These are phyloP conservation scores for Cybosia mesomella DNA, from an alignment of 2,888 invertebrate genomes.

Conservation along the genomic window DNA sequence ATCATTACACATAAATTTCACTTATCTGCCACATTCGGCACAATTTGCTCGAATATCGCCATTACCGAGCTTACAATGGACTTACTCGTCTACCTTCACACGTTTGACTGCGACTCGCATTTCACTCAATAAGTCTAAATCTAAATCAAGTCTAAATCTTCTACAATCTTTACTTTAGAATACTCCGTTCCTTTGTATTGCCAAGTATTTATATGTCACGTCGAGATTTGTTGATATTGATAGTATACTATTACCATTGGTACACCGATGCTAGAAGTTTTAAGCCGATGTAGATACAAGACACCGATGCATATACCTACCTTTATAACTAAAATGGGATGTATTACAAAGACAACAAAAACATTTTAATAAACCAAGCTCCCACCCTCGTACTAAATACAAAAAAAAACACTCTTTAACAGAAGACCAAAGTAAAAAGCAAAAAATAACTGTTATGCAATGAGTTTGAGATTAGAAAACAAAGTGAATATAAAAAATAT, in stretches of 20 bases:
- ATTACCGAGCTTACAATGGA: slow-evolving; percentile 47
- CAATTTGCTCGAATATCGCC: slow-evolving; percentile 70
- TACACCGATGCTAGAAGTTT: neutral
- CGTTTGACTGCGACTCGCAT: slow-evolving; percentile 43
- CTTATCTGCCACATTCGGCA: slow-evolving; percentile 77
- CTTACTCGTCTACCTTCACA: slow-evolving; percentile 42
- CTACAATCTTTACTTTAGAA: slow-evolving; percentile 32
- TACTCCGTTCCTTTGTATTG: slow-evolving; percentile 39
- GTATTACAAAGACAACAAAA: neutral
- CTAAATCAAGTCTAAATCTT: slow-evolving; percentile 48
- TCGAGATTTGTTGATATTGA: slow-evolving; percentile 25
- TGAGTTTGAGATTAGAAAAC: no score
- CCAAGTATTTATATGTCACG: slow-evolving; percentile 20
- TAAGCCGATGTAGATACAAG: neutral
- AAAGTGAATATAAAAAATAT: no score
- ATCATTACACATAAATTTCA: slow-evolving; percentile 81
- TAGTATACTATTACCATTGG: neutral
- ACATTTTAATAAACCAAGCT: no score
- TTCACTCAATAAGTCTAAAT: slow-evolving; percentile 48
- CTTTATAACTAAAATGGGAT: no score
- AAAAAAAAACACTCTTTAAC: no score
- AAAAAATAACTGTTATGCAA: no score
- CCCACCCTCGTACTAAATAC: no score
- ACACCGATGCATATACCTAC: neutral
- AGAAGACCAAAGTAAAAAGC: no score